These are phyloP conservation scores for Lethenteron camtschaticum DNA, from an alignment of 2,113 vertebrate species.

Conservation along the genomic window DNA sequence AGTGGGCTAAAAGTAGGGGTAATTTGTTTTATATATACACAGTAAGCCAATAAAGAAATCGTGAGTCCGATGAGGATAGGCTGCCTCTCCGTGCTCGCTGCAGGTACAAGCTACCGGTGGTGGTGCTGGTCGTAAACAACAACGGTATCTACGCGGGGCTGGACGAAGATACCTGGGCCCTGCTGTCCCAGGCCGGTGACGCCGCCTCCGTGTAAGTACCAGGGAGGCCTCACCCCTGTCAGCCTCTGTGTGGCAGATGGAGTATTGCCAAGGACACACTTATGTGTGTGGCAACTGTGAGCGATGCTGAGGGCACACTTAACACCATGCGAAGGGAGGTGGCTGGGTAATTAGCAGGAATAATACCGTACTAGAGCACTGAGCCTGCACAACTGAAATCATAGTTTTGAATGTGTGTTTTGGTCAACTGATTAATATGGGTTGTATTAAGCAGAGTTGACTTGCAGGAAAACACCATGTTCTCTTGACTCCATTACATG, in stretches of 20 bases:
- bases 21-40: no score
- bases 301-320: neutral
- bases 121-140: slow-evolving; percentile 75
- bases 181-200: slow-evolving; percentile 39
- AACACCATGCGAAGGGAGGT: no score
- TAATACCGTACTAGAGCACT: no score
- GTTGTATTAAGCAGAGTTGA: no score
- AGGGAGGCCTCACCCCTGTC: neutral
- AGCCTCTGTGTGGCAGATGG: neutral
- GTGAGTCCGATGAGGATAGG: no score
- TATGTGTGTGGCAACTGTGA: neutral
- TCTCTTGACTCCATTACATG: neutral
- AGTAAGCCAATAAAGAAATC: no score
- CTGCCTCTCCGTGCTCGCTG: no score
- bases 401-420: no score
- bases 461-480: neutral
- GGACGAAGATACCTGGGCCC: slow-evolving; percentile 42
- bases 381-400: no score
- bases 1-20: no score
- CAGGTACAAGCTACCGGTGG: slow-evolving; percentile 62
- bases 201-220: slow-evolving; percentile 30
- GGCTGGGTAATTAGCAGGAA: no score
- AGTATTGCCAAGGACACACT: neutral
- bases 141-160: slow-evolving; percentile 86
- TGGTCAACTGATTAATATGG: no score